These are phyloP conservation scores for Lithophane semibrunnea DNA, from an alignment of 2,888 invertebrate genomes.

Conservation along the genomic window DNA sequence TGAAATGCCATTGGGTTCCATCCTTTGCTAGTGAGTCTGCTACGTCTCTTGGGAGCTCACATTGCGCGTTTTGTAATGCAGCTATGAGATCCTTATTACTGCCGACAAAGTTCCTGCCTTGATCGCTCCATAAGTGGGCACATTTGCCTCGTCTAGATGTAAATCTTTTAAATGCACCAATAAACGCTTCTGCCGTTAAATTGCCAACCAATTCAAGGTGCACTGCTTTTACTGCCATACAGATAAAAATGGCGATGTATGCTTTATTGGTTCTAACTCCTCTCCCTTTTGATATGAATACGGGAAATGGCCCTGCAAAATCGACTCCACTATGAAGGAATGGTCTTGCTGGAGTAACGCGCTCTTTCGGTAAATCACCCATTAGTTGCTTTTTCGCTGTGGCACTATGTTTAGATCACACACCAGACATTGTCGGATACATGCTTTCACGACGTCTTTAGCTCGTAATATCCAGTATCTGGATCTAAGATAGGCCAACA, in stretches of 20 bases:
- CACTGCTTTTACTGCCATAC: constrained; percentile 5
- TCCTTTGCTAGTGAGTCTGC: constrained; percentile 19
- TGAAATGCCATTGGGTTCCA: background rate
- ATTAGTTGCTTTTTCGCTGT: constrained; percentile 21
- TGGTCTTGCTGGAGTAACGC: constrained; percentile 29
- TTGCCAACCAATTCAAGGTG: too few relatives aligned
- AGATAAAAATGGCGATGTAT: constrained; percentile 24
- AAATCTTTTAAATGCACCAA: constrained; percentile 27
- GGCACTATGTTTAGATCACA: constrained; percentile 27
- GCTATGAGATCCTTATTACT: constrained; percentile 7
- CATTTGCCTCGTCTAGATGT: constrained; percentile 26
- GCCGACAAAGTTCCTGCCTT: constrained; percentile 28
- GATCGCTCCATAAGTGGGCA: constrained; percentile 18
- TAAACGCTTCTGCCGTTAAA: constrained; percentile 16
- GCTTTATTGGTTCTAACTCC: constrained; percentile 25
- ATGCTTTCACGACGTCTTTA: constrained; percentile 24
- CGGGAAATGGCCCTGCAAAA: constrained; percentile 25
- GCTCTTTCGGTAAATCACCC: constrained; percentile 26
- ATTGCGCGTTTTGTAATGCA: constrained; percentile 7
- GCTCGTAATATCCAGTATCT: constrained; percentile 29
- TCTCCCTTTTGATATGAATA: constrained; percentile 8
- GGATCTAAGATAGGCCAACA: constrained; percentile 24
- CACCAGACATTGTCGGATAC: constrained; percentile 17
- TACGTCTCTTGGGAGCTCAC: constrained; percentile 13
- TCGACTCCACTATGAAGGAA: constrained; percentile 34